Base-by-base conservation (phyloP, 2,888 invertebrate genomes). In the Hipparchia sbordonii region DNA sequence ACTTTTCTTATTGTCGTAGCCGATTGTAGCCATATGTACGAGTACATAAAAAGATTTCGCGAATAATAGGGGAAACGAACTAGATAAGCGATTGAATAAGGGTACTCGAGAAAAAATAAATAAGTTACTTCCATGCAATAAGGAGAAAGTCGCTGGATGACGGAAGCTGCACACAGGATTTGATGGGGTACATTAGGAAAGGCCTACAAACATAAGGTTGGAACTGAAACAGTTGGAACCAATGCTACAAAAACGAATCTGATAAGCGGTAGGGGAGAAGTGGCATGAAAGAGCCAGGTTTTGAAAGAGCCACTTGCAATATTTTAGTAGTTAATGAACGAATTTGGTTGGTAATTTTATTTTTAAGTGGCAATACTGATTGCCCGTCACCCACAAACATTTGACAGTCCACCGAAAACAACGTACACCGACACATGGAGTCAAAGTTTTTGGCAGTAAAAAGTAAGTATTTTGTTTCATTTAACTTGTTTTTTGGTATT, bases 1-100 rank as follows among this genome's bases (percentile, higher is more conserved):
- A 93, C 87, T 93, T 93, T 93, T 82, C 80, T 93, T 92, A 92
- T 91, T 89, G 88, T 89, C 86, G 87, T 88, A 88, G 86, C 89
- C 89, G 89, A 89, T 92, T 91, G 91, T 90, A 87, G 89, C 84
- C 87, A 85, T 89, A 87, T 87, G 79, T 79, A 80, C 67, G 84
- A 82, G 80, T 84, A 83, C 82, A 83, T 82, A 73, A 83, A 84
- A 85, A 85, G 83, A 85, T 86, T 84, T 84, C 79, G 77, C 76
- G 81, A 79, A 82, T 84, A 75, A 68, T 65, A 61, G 39, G 9
- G 62, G 39, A 48, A 46, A 56, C 52, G 73, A 48, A 62, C 52
- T 62, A 23, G 59, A 72, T 59, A 57, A 66, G 39, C 67, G 52
- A 23, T 70, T 12, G 51, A 68, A 68, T 63, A 45, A 56, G 39